Conservation (phyloP, 2,888 invertebrate genomes). For the Galeruca laticollis region DNA sequence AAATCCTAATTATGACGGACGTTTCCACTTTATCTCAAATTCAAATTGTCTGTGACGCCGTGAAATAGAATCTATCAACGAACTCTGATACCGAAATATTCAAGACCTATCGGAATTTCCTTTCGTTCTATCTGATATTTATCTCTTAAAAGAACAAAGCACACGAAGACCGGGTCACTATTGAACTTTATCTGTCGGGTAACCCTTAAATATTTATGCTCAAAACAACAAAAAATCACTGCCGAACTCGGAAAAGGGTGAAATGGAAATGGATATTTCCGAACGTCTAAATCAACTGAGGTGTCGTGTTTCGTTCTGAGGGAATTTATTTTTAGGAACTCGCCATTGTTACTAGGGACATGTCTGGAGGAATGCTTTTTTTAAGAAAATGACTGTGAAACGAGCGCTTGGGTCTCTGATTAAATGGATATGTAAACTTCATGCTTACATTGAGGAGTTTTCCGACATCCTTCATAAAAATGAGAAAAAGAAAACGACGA, state of each 20-base stretch:
- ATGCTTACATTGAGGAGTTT: too few species aligned
- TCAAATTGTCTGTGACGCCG: constrained; percentile 17
- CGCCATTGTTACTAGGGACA: constrained; percentile 13
- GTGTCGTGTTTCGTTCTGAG: constrained; percentile 22
- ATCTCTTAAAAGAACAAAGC: constrained; percentile 31
- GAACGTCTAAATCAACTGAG: constrained; percentile 37
- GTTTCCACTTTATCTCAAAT: constrained; percentile 18
- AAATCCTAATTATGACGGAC: constrained; percentile 2
- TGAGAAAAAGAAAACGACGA: too few species aligned
- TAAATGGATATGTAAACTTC: constrained; percentile 4
- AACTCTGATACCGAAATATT: constrained; percentile 28
- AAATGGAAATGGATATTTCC: constrained; percentile 40
- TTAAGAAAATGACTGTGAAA: constrained; percentile 2
- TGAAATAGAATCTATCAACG: constrained; percentile 25
- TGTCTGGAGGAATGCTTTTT: constrained; percentile 1
- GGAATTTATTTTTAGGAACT: constrained; percentile 33
- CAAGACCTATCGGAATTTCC: constrained; percentile 29
- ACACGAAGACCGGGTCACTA: constrained; percentile 29
- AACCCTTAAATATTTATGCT: constrained; percentile 41
- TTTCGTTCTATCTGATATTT: constrained; percentile 30
- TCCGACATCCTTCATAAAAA: too few species aligned
- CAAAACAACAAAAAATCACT: constrained; percentile 35
- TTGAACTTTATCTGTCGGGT: constrained; percentile 39
- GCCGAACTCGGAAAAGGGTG: constrained; percentile 33
- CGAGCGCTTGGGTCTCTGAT: constrained; percentile 3